These are phyloP conservation scores for Psettodes erumei DNA, from an alignment of 2,113 vertebrate species.

Conservation along the genomic window DNA sequence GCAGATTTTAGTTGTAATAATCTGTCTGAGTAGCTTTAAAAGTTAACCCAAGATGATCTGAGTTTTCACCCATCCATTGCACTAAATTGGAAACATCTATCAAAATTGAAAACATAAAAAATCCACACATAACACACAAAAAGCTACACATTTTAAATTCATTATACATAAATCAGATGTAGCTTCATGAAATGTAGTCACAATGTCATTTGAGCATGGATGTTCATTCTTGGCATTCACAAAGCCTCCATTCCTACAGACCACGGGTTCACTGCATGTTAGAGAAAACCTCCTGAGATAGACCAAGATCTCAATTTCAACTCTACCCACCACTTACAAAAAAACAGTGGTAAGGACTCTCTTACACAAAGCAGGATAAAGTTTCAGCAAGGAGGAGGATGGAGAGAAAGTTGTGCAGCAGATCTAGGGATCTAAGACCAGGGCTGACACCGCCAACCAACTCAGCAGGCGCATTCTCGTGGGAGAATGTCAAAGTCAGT, in stretches of 20 bases:
- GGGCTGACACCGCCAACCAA: background rate
- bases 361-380: background rate
- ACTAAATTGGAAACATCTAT: no score
- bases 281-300: background rate
- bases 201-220: background rate
- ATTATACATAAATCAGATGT: background rate
- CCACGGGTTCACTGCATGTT: background rate
- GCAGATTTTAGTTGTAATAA: background rate
- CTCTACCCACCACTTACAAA: background rate
- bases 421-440: background rate
- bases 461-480: background rate
- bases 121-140: no score
- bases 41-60: background rate
- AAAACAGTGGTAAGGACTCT: background rate
- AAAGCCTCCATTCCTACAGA: background rate
- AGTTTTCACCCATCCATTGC: background rate
- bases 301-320: background rate
- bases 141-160: background rate
- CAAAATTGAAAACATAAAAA: no score
- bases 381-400: background rate
- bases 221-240: background rate
- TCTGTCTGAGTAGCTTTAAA: background rate
- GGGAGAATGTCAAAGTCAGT: background rate
- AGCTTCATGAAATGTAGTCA: background rate
- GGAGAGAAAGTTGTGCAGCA: background rate